phyloP scores from a whole-genome alignment of 2,797 vertebrate species.

The Sebastes cheni region DNA sequence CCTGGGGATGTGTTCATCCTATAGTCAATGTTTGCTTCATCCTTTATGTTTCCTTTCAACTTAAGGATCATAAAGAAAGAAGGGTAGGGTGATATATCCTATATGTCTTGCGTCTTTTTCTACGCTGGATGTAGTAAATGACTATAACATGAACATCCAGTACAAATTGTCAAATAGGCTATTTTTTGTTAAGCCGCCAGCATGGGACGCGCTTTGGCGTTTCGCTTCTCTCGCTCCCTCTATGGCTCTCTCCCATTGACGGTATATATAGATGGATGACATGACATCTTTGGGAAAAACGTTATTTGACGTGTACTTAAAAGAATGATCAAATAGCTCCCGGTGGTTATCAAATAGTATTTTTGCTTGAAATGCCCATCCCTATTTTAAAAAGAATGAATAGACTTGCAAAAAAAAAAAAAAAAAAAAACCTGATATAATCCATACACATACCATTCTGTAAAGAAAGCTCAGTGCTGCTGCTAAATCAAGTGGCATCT shows the following conservation, averaged over 20 bases:
- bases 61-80: not conserved
- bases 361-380: too few species aligned
- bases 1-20: not conserved
- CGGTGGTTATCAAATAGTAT: not conserved
- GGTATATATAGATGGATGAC: not conserved
- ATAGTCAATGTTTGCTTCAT: constrained; percentile 21
- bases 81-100: not conserved
- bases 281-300: not conserved
- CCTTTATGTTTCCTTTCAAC: constrained; percentile 12
- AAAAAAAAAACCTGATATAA: not conserved
- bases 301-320: not conserved
- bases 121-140: not conserved
- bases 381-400: too few species aligned
- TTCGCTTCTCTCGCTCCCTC: not conserved
- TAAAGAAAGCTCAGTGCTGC: not conserved
- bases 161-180: not conserved
- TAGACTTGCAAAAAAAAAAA: fast-evolving
- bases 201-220: not conserved
- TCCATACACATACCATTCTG: not conserved
- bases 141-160: not conserved
- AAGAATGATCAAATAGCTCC: not conserved
- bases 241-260: not conserved
- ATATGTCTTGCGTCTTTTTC: not conserved
- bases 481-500: constrained; percentile 21
- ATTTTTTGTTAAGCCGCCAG: not conserved